A percentile compares a stretch with the other conserved stretches of the same genome.
Conservation (phyloP, 2,888 invertebrate species). For the Melinaea menophilus region DNA sequence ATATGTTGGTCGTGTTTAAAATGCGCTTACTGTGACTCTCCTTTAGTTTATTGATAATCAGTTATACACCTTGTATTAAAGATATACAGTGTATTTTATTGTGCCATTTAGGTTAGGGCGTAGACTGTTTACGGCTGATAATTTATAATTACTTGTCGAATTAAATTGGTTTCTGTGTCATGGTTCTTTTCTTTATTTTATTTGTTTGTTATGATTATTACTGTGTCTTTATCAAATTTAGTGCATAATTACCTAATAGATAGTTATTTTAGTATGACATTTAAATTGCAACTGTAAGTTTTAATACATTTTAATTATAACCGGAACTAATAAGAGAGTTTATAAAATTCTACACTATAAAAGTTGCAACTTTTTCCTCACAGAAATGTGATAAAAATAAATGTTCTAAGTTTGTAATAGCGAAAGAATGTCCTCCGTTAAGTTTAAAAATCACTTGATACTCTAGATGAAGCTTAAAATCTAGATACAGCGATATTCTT, state of each 20-base stretch:
- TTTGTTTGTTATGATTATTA: background rate
- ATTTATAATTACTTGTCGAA: constrained; percentile 14
- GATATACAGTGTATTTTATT: constrained; percentile 19
- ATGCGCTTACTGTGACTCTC: constrained; percentile 43
- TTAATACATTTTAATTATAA: too few species aligned
- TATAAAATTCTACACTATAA: too few species aligned
- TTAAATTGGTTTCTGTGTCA: constrained; percentile 19
- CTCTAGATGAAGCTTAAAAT: constrained; percentile 64
- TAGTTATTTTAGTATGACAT: too few species aligned
- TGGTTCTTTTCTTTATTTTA: constrained; percentile 9
- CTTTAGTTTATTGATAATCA: constrained; percentile 27
- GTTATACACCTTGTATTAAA: constrained; percentile 36
- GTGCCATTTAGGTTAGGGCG: constrained; percentile 10
- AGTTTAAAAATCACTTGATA: constrained; percentile 66
- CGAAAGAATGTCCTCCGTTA: constrained; percentile 45
- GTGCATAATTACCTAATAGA: too few species aligned
- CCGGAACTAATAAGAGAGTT: too few species aligned
- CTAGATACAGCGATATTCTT: constrained; percentile 72
- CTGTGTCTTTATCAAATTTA: background rate
- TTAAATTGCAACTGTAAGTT: too few species aligned
- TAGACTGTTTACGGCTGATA: constrained; percentile 8
- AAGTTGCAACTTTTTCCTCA: too few species aligned
- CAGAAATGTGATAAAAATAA: background rate
- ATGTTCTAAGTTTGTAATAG: background rate
- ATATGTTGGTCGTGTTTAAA: constrained; percentile 38